Evolutionary conservation across 2,113 vertebrate genomes (phyloP).

Genomic region (Crotalus horridus): DNA sequence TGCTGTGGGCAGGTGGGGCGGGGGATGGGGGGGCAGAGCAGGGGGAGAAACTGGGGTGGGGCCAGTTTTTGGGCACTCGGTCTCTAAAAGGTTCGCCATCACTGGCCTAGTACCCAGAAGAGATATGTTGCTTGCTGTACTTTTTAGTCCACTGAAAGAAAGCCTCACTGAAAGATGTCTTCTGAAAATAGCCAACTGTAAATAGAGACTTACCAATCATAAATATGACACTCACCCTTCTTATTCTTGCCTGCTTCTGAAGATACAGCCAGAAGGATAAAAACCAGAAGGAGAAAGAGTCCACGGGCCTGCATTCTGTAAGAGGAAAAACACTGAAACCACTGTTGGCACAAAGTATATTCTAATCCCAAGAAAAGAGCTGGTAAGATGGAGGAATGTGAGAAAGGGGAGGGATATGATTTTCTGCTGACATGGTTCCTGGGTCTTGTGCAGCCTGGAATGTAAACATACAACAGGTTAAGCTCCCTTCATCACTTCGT

Average conservation of each 20-base stretch:
- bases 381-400: background rate
- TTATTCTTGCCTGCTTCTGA: conserved; percentile 76
- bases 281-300: conserved; percentile 73
- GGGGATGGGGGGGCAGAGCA: too few species aligned
- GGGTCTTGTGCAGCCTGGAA: background rate
- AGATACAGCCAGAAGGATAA: conserved; percentile 71
- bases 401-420: background rate
- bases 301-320: conserved; percentile 81
- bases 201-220: background rate
- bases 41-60: too few species aligned
- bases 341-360: background rate
- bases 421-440: background rate
- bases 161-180: background rate
- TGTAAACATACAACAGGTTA: background rate
- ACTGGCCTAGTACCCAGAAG: background rate
- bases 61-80: too few species aligned
- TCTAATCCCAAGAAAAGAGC: background rate
- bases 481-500: background rate
- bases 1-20: too few species aligned
- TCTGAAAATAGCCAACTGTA: background rate
- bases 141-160: background rate
- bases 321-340: conserved; percentile 10
- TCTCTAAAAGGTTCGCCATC: too few species aligned
- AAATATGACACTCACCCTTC: conserved; percentile 66
- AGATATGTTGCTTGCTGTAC: background rate